These are phyloP conservation scores for Phorcus lineatus DNA, from an alignment of 2,888 invertebrate species.

Conservation along the genomic window DNA sequence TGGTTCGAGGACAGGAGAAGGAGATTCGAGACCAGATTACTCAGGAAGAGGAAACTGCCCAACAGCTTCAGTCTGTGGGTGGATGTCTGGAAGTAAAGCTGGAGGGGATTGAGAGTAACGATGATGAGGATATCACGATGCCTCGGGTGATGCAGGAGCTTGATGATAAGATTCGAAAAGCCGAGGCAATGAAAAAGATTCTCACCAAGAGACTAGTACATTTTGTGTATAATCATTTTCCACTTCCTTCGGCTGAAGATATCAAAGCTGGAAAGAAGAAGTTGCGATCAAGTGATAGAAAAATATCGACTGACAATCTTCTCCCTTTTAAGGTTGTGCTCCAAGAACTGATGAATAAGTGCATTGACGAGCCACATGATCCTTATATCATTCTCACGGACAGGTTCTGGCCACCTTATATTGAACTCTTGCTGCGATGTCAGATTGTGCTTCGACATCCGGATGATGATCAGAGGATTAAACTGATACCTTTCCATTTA, in stretches of 20 bases:
- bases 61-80: neutral
- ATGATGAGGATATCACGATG: neutral
- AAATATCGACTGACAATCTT: neutral
- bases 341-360: slow-evolving; percentile 59
- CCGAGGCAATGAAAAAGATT: slow-evolving; percentile 19
- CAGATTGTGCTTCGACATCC: slow-evolving; percentile 56
- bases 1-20: slow-evolving; percentile 29
- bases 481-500: slow-evolving; percentile 61
- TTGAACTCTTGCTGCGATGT: slow-evolving; percentile 59
- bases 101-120: neutral
- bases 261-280: slow-evolving; percentile 49
- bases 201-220: slow-evolving; percentile 27
- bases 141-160: slow-evolving; percentile 22
- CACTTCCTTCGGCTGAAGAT: slow-evolving; percentile 45
- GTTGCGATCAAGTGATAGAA: slow-evolving; percentile 17
- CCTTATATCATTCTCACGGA: slow-evolving; percentile 56
- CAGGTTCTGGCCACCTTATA: slow-evolving; percentile 62
- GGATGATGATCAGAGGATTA: slow-evolving; percentile 50
- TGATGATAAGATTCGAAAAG: slow-evolving; percentile 32
- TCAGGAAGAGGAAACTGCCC: neutral
- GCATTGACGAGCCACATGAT: slow-evolving; percentile 58
- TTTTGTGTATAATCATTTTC: slow-evolving; percentile 49
- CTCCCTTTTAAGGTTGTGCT: slow-evolving; percentile 37
- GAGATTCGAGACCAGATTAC: neutral
- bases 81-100: neutral